Evolutionary conservation across 1,140 invertebrate species (phyloP).

Genomic region (Drosophila albomicans): DNA sequence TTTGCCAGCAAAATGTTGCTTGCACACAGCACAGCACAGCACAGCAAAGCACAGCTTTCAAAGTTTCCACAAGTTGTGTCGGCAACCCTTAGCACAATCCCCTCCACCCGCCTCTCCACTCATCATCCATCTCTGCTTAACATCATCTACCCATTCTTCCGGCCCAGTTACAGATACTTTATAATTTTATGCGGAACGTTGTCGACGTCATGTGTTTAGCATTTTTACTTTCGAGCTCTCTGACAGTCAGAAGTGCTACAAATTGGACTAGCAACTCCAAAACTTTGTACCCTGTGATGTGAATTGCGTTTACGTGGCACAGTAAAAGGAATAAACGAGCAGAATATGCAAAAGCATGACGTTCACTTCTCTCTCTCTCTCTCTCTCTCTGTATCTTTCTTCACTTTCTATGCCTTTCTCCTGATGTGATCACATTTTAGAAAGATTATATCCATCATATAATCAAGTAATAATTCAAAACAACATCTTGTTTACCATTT

Average conservation of each 20-base stretch:
- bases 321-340: neutral
- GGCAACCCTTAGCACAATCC: slow-evolving; percentile 14
- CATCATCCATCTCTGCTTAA: neutral
- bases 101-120: slow-evolving; percentile 8
- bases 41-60: slow-evolving; percentile 35
- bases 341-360: neutral
- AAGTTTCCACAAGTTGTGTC: slow-evolving; percentile 63
- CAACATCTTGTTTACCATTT: too few species aligned
- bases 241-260: slow-evolving; percentile 16
- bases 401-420: neutral
- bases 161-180: slow-evolving; percentile 59
- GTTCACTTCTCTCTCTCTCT: neutral
- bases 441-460: too few species aligned
- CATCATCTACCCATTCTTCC: slow-evolving; percentile 18
- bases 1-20: slow-evolving; percentile 71
- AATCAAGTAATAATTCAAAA: too few species aligned
- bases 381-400: neutral
- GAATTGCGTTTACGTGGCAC: slow-evolving; percentile 9
- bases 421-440: neutral
- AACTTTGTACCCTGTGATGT: slow-evolving; percentile 24
- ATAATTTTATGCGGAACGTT: slow-evolving; percentile 75
- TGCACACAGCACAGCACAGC: slow-evolving; percentile 36
- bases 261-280: slow-evolving; percentile 17
- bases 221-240: slow-evolving; percentile 39
- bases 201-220: slow-evolving; percentile 60